phyloP scores from a whole-genome alignment of 2,888 invertebrate genomes.

The Dryomyza anilis region DNA sequence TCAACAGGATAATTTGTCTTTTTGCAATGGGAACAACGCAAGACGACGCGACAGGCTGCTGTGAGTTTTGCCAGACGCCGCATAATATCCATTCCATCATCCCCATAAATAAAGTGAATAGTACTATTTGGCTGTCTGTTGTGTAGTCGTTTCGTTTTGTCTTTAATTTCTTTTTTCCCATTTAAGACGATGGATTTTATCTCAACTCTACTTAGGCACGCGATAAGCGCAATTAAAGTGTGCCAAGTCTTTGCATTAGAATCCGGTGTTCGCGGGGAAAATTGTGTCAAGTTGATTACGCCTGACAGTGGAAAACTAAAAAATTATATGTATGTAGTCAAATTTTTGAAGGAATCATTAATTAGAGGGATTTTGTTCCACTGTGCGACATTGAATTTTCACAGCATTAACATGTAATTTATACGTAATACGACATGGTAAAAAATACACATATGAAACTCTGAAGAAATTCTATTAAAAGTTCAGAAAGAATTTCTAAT shows the following conservation, averaged over 20 bases:
- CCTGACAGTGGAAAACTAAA: slow-evolving; percentile 4
- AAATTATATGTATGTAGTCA: too few species aligned
- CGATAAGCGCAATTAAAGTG: slow-evolving; percentile 26
- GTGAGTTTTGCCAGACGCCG: not conserved
- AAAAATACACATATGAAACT: too few species aligned
- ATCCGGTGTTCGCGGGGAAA: not conserved
- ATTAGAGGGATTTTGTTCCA: too few species aligned
- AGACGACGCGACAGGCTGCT: not conserved
- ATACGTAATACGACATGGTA: too few species aligned
- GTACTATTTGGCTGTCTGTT: too few species aligned
- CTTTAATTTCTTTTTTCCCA: not conserved
- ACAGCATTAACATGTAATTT: too few species aligned
- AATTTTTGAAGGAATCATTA: too few species aligned
- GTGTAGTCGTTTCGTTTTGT: not conserved
- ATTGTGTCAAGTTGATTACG: not conserved
- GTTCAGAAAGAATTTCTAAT: too few species aligned
- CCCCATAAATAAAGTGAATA: too few species aligned
- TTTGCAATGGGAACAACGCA: not conserved
- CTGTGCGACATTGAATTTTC: slow-evolving; percentile 1
- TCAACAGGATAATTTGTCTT: slow-evolving; percentile 16
- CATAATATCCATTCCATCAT: not conserved
- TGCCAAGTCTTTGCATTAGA: not conserved
- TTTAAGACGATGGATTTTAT: slow-evolving; percentile 8
- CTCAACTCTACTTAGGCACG: slow-evolving; percentile 16
- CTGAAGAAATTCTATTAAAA: too few species aligned